Evolutionary conservation across 2,113 vertebrate genomes (phyloP).

Genomic region (Podarcis cretensis): DNA sequence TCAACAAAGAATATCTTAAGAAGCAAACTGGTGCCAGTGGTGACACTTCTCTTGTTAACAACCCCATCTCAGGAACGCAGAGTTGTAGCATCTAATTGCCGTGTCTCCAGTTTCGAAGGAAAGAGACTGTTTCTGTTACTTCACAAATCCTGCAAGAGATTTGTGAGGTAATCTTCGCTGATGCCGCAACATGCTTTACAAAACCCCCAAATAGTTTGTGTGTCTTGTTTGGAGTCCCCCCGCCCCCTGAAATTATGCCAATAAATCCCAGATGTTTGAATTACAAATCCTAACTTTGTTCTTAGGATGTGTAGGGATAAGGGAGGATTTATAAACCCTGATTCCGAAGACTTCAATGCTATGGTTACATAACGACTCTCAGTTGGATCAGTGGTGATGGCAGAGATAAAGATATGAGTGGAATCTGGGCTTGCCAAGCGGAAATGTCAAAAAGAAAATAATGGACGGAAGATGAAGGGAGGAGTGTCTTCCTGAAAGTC

Average conservation of each 20-base stretch:
- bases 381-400: constrained; percentile 13
- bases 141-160: constrained; percentile 47
- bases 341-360: constrained; percentile 34
- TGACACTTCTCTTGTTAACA: neutral
- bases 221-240: neutral
- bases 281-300: constrained; percentile 60
- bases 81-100: neutral
- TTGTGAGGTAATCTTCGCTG: constrained; percentile 25
- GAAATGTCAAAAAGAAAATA: neutral
- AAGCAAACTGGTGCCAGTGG: neutral
- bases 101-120: constrained; percentile 6
- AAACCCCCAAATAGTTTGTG: constrained; percentile 36
- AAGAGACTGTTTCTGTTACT: neutral
- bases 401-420: constrained; percentile 23
- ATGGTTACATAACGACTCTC: constrained; percentile 50
- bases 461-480: too few relatives aligned
- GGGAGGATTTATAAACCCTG: constrained; percentile 30
- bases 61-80: neutral
- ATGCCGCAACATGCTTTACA: constrained; percentile 18
- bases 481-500: neutral
- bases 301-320: constrained; percentile 45
- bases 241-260: constrained; percentile 42
- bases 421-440: neutral
- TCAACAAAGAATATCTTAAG: too few relatives aligned
- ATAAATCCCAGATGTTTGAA: constrained; percentile 45